Conservation (phyloP, 2,888 invertebrate genomes). For the Lasioglossum lativentre region DNA sequence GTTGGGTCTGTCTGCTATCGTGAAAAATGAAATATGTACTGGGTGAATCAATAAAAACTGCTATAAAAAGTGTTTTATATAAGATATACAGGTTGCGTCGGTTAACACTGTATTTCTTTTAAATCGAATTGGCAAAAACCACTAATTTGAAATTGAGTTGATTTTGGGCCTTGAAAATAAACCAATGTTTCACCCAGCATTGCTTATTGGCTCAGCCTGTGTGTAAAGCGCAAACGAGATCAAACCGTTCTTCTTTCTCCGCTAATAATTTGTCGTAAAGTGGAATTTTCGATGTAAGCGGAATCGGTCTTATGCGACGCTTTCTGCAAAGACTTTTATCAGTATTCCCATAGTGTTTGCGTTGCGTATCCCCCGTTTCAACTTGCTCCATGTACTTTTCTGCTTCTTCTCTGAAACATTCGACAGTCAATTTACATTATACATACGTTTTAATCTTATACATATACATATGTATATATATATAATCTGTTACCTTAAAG, state of each 20-base stretch:
- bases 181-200: background rate
- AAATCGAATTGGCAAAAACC: background rate
- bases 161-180: background rate
- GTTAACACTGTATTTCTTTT: background rate
- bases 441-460: background rate
- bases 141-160: background rate
- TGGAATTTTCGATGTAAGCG: slow-evolving; percentile 90
- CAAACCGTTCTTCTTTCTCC: slow-evolving; percentile 90
- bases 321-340: slow-evolving; percentile 84
- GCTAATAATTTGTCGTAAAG: slow-evolving; percentile 90
- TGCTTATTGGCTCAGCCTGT: background rate
- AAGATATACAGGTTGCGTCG: background rate
- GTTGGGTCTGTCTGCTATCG: background rate
- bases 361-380: slow-evolving; percentile 81
- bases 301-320: slow-evolving; percentile 88
- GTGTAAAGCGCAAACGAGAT: background rate
- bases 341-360: slow-evolving; percentile 65
- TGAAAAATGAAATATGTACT: background rate
- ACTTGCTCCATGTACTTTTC: slow-evolving; percentile 86
- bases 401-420: slow-evolving; percentile 87
- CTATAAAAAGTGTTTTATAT: background rate
- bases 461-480: background rate
- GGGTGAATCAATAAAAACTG: background rate
- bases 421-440: background rate
- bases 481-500: slow-evolving; percentile 86